Conservation (phyloP, 2,888 invertebrate genomes). For the Aethes cnicana region DNA sequence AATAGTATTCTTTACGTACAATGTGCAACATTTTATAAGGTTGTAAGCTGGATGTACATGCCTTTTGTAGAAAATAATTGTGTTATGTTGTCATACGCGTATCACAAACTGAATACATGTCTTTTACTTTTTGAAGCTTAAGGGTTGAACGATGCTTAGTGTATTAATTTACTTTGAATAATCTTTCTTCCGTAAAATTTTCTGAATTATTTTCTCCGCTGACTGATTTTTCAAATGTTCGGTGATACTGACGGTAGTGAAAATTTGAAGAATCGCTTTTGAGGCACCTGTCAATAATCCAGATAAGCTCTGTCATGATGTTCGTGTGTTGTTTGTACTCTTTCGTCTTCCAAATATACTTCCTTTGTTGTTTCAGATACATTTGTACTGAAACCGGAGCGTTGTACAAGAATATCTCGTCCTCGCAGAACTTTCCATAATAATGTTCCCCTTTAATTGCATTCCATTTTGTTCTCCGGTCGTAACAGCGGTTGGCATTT, state of each 20-base stretch:
- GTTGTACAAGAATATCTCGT: not conserved
- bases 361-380: constrained; percentile 55
- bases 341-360: constrained; percentile 52
- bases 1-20: too few relatives aligned
- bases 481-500: not conserved
- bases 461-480: not conserved
- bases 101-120: too few relatives aligned
- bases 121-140: too few relatives aligned
- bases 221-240: not conserved
- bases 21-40: too few relatives aligned
- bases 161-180: too few relatives aligned
- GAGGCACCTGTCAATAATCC: constrained; percentile 1
- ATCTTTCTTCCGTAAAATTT: too few relatives aligned
- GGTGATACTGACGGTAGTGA: constrained; percentile 12
- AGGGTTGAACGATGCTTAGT: too few relatives aligned
- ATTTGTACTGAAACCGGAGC: constrained; percentile 7
- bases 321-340: constrained; percentile 8
- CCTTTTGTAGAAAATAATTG: too few relatives aligned
- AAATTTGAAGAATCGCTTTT: constrained; percentile 17
- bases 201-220: too few relatives aligned
- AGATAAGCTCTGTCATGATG: constrained; percentile 20
- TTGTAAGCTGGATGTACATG: too few relatives aligned
- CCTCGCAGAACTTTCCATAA: not conserved
- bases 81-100: too few relatives aligned
- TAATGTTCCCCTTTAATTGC: not conserved